Base-by-base conservation (phyloP, 2,888 invertebrate species). In the Hyposoter dolosus region DNA sequence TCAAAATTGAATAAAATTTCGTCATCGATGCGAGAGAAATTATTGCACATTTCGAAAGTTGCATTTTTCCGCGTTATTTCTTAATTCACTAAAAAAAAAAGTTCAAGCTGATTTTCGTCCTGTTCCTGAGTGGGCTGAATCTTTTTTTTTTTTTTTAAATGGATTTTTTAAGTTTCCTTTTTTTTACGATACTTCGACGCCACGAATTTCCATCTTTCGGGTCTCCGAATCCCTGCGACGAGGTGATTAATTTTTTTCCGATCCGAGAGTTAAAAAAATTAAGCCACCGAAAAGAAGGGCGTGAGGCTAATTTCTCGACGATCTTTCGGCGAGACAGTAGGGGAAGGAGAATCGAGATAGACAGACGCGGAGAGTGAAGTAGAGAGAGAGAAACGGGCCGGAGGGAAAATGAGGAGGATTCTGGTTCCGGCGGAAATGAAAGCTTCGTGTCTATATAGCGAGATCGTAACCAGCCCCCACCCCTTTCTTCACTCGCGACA, bases 351-450 rank as follows among this genome's bases (percentile, higher is more conserved):
- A 28, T 15, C 40, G 78, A 75, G 35, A 43, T 28, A 28, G 15
- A 15, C 28, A 15, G 60, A 15, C 15, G n/a, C 0, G 15, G 75
- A 74, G 32, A 43, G 23, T 19, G 35, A 71, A 60, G 17, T 50
- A 60, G 47, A 81, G 17, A 80, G 17, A 28, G 56, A 72, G 78
- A 66, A 65, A 68, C 19, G 10, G 40, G 50, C 66, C 47, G 10
- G 23, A 53, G 72, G 72, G 82, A 78, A 87, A 79, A 81, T 45
- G 75, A 84, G 76, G 83, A 92, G 88, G 90, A 90, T 90, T 92
- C 91, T 91, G 93, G 92, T 93, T 93, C 93, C 93, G 92, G 88
- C 92, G 93, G 93, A 93, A 93, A 93, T 93, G 92, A 93, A 91
- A 90, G 90, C 91, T 91, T 91, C 90, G 92, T 90, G 91, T 89